Evolutionary conservation across 2,797 vertebrate genomes (phyloP), one percentile per base, ranked within the genome.

Genomic region (Mormyrops boulengeri): DNA sequence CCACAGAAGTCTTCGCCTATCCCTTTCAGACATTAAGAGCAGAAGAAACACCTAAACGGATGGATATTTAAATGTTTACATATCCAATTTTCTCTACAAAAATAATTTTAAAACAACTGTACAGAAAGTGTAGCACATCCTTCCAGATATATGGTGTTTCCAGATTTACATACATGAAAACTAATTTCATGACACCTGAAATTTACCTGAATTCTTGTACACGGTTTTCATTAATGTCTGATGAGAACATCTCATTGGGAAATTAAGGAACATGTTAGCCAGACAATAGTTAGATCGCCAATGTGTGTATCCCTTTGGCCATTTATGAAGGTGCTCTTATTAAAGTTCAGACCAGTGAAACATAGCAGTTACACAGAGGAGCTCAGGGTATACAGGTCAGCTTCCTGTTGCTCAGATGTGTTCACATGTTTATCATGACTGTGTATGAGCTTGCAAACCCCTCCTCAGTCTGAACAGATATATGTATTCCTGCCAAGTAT

Each of bases 1-100:
- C 38, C 89, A 92, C 90, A 90, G 89, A 93, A 92, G 92, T 93
- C 89, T 91, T 93, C 93, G 92, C 89, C 86, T 73, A 49, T 69
- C 89, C 91, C 90, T 91, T 93, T 90, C 92, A 55, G 60, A 60
- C 50, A 87, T 90, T 90, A 62, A 77, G 26, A 85, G 14, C 5
- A n/a, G 47, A 86, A 44, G 17, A 30, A 87, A 57, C 34, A 86
- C 5, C n/a, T 14, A 87, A 30, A 57, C 5, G 30, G 22, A 55
- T 52, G 30, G 41, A 85, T n/a, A 87, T 7, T 34, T 19, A 87
- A 87, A 87, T 22, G 3, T 12, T 44, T n/a, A 22, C 26, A 85
- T 85, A 17, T 52, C 12, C 4, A 55, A 34, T 53, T 53, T 53
- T 34, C 50, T 49, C 19, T 44, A 7, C 69, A 85, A 52, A 12